Conservation (phyloP, 2,888 invertebrate genomes). For the Drosophila buzzatii region DNA sequence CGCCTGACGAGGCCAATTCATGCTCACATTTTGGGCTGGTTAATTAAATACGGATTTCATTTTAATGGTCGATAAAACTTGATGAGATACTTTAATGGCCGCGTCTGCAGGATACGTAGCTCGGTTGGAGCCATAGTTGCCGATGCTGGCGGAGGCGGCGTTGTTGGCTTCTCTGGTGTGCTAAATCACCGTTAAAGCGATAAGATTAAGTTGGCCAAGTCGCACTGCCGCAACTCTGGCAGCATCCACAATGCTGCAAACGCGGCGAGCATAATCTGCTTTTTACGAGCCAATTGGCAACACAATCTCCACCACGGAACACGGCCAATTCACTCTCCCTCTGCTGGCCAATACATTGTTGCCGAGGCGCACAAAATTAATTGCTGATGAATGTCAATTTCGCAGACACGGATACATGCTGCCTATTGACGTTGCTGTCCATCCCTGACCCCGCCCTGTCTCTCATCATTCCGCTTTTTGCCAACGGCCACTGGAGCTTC, state of each 20-base stretch:
- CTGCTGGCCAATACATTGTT: slow-evolving; percentile 73
- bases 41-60: slow-evolving; percentile 83
- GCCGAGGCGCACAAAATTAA: slow-evolving; percentile 84
- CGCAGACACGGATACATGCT: slow-evolving; percentile 31
- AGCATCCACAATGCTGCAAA: slow-evolving; percentile 31
- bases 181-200: slow-evolving; percentile 81
- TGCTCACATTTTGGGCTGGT: slow-evolving; percentile 84
- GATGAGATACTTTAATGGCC: slow-evolving; percentile 82
- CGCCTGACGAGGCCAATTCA: slow-evolving; percentile 80
- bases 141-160: slow-evolving; percentile 13
- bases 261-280: slow-evolving; percentile 52
- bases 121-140: neutral
- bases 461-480: neutral
- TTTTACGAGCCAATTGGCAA: slow-evolving; percentile 82
- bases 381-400: slow-evolving; percentile 83
- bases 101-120: slow-evolving; percentile 7
- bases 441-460: neutral
- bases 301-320: slow-evolving; percentile 62
- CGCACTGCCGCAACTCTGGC: slow-evolving; percentile 48
- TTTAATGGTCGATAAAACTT: slow-evolving; percentile 84
- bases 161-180: slow-evolving; percentile 46
- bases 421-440: slow-evolving; percentile 16
- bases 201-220: slow-evolving; percentile 71
- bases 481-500: slow-evolving; percentile 42
- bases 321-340: slow-evolving; percentile 11